Conservation (phyloP, 2,113 vertebrate genomes). For the Saguinus midas region DNA sequence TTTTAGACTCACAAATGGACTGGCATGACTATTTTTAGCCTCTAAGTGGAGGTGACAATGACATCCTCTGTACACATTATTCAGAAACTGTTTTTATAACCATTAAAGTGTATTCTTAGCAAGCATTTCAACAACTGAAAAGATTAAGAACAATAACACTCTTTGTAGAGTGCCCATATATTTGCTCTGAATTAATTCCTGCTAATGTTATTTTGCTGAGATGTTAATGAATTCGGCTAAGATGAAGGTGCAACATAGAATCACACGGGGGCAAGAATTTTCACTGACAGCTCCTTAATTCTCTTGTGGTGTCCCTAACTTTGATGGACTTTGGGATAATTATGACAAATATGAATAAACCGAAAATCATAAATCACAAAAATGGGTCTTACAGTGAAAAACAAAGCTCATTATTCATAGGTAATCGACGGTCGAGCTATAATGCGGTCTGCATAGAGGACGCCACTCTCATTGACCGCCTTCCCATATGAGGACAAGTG, state of each 20-base stretch:
- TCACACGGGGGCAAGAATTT: neutral
- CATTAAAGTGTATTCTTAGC: neutral
- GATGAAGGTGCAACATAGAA: neutral
- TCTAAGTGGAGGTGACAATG: neutral
- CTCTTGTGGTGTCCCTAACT: neutral
- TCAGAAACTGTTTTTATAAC: neutral
- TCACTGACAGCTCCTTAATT: neutral
- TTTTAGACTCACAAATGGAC: neutral
- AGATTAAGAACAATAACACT: neutral
- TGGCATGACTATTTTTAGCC: neutral
- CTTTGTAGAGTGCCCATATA: too few relatives aligned
- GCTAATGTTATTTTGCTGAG: neutral
- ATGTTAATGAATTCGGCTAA: neutral
- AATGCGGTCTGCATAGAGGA: rapidly evolving
- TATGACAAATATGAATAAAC: neutral
- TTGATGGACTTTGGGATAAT: neutral
- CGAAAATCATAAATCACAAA: neutral
- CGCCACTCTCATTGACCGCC: rapidly evolving
- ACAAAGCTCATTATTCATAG: neutral
- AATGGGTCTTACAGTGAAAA: neutral
- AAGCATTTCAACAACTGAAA: neutral
- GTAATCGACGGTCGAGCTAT: rapidly evolving
- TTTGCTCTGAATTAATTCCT: conserved; percentile 14
- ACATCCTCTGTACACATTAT: neutral
- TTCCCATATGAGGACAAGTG: rapidly evolving